Base-by-base conservation (phyloP, 2,888 invertebrate genomes). In the Nemoura dubitans region DNA sequence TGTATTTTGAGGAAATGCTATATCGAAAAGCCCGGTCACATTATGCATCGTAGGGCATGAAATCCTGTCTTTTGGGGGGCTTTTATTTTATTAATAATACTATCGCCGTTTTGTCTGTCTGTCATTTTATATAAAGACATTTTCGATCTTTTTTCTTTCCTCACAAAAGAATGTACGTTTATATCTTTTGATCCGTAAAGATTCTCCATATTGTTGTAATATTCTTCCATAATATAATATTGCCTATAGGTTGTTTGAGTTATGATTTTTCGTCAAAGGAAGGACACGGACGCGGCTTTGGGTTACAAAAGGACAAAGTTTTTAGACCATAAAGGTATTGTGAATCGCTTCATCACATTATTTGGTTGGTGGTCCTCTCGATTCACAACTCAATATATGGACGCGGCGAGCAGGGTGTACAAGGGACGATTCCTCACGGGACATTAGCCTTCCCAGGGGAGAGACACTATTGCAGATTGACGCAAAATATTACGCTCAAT, bases 331-430 rank as follows among this genome's bases (percentile, higher is more conserved):
- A 36, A 36, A 82, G 82, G 82, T 82, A 30, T 82, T 82, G 82
- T 82, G 82, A 83, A n/a, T 83, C 36, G 36, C 83, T 43, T 81
- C 81, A 81, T 81, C 78, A 78, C 59, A 59, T 59, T 78, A 78
- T 78, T 78, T 78, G 78, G 27, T 78, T 82, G 82, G 82, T 82
- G 82, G 82, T 82, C 82, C 78, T 59, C 21, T 59, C 21, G 16
- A 3, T 80, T 81, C 83, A 87, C 84, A 85, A 87, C 84, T 85
- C 86, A 87, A 87, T 87, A 83, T 86, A 76, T 76, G 76, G 6
- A n/a, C 5, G 59, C 10, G 21, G 14, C 59, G 59, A 59, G n/a
- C 59, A 7, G 59, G 59, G 6, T 7, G 80, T 43, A 26, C 27
- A 36, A 78, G 27, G 84, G 43, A 14, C 85, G 76, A 87, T 85